These are phyloP conservation scores for Arctocebus calabarensis DNA, from an alignment of 2,797 vertebrate genomes.

Conservation along the genomic window DNA sequence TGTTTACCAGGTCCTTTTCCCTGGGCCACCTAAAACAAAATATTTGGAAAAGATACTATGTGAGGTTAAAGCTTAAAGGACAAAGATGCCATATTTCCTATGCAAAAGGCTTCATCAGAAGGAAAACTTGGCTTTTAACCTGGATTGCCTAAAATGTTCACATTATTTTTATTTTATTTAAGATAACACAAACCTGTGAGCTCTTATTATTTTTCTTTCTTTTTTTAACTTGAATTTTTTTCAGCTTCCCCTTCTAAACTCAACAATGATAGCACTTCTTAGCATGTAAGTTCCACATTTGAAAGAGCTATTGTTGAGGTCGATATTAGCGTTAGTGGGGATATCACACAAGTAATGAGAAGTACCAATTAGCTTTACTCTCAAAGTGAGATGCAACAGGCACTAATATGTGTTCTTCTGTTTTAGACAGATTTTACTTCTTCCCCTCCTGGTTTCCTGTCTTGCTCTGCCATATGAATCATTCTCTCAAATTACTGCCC, in stretches of 20 bases:
- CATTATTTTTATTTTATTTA: slow-evolving; percentile 19
- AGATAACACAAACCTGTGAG: background rate
- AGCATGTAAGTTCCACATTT: background rate
- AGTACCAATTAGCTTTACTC: background rate
- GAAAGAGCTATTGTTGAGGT: background rate
- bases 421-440: background rate
- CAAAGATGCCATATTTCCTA: background rate
- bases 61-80: background rate
- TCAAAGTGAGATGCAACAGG: background rate
- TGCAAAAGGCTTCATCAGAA: background rate
- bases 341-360: background rate
- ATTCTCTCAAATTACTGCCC: background rate
- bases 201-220: background rate
- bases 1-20: background rate
- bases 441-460: background rate
- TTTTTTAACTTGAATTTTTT: too few species aligned
- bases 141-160: background rate
- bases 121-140: slow-evolving; percentile 28
- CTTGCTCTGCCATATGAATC: background rate
- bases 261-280: too few species aligned
- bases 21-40: background rate
- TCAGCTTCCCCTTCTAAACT: too few species aligned
- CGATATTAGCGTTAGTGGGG: background rate
- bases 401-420: background rate
- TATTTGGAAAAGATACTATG: background rate